A percentile compares a stretch with the other conserved stretches of the same genome.
phyloP scores from a whole-genome alignment of 1,140 invertebrate genomes.

The Steinernema khuongi region DNA sequence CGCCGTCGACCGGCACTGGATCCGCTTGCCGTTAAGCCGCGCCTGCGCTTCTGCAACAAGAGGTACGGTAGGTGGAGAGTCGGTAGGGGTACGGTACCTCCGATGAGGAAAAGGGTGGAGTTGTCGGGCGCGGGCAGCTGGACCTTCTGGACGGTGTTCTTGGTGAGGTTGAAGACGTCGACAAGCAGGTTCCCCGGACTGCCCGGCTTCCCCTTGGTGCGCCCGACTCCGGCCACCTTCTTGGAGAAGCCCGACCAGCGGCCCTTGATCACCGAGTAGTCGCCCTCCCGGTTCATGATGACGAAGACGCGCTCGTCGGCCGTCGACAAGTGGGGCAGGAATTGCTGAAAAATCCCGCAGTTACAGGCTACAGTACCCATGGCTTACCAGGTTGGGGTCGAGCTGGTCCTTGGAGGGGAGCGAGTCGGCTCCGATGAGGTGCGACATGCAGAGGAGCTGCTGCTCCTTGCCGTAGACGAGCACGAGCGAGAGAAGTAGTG shows the following conservation, averaged over 20 bases:
- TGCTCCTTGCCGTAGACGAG: constrained; percentile 41
- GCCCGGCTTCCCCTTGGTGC: constrained; percentile 39
- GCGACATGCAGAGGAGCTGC: constrained; percentile 39
- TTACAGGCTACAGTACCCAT: neutral
- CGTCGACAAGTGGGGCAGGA: constrained; percentile 38
- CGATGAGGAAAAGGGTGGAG: constrained; percentile 37
- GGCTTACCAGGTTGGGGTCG: constrained; percentile 37
- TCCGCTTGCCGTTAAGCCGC: constrained; percentile 36
- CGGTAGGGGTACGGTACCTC: constrained; percentile 24
- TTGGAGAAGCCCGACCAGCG: constrained; percentile 35
- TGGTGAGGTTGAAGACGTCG: constrained; percentile 40
- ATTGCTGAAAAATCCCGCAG: constrained; percentile 26
- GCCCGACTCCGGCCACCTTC: constrained; percentile 31
- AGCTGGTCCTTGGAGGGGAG: constrained; percentile 39
- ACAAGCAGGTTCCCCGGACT: constrained; percentile 39
- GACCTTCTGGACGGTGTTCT: constrained; percentile 44
- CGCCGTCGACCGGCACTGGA: constrained; percentile 38
- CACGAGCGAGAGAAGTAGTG: constrained; percentile 37
- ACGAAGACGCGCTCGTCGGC: constrained; percentile 41
- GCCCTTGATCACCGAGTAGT: constrained; percentile 38
- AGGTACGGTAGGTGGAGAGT: neutral
- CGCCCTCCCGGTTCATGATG: constrained; percentile 40
- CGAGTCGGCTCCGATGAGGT: constrained; percentile 39
- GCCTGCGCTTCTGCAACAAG: constrained; percentile 40
- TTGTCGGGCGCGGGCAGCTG: constrained; percentile 36